A percentile compares a stretch with the other conserved stretches of the same genome.
Evolutionary conservation across 2,888 invertebrate species (phyloP).

Genomic region (Idaea aversata): DNA sequence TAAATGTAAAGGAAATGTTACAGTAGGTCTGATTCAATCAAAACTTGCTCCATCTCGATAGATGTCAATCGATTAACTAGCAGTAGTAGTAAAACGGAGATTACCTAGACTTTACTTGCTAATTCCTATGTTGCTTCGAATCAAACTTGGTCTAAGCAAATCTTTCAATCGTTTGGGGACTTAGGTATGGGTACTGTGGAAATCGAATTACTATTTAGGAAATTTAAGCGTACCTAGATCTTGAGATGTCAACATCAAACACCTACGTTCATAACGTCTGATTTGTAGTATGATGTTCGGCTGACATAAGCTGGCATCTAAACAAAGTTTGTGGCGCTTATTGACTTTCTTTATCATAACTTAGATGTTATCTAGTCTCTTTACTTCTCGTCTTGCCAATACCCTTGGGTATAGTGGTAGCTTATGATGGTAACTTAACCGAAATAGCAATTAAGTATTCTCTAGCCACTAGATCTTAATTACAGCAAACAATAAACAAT

Average conservation of each 20-base stretch:
- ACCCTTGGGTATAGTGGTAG: not conserved
- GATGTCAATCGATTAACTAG: not conserved
- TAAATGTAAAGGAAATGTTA: not conserved
- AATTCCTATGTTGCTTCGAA: not conserved
- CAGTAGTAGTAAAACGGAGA: not conserved
- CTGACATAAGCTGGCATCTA: too few relatives aligned
- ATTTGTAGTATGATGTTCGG: too few relatives aligned
- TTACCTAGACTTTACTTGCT: not conserved
- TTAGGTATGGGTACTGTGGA: too few relatives aligned
- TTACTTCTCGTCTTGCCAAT: too few relatives aligned
- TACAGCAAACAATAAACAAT: not conserved
- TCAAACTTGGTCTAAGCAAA: not conserved
- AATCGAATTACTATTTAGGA: too few relatives aligned
- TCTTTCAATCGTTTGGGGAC: too few relatives aligned
- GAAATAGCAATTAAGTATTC: not conserved
- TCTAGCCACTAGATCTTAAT: not conserved
- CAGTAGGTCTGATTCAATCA: not conserved
- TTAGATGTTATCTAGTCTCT: too few relatives aligned
- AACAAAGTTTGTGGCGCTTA: too few relatives aligned
- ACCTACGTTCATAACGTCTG: too few relatives aligned
- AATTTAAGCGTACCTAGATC: too few relatives aligned
- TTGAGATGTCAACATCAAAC: too few relatives aligned
- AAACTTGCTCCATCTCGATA: not conserved
- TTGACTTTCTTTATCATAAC: too few relatives aligned
- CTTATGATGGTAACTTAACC: not conserved